Base-by-base conservation (phyloP, 2,797 vertebrate species). In the Premnoplex brunnescens region DNA sequence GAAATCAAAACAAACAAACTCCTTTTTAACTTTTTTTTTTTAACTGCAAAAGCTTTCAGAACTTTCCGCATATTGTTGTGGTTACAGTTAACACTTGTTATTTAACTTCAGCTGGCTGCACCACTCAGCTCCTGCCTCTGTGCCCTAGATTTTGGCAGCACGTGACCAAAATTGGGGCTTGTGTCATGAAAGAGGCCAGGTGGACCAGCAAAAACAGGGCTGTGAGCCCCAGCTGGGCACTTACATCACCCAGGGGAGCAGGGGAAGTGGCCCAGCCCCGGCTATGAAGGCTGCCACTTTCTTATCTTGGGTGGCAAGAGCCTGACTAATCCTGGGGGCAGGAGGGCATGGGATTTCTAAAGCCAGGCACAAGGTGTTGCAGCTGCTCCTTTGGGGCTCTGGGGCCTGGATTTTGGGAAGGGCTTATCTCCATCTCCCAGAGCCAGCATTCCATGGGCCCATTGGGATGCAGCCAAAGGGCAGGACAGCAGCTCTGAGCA, bases 111-210 rank as follows among this genome's bases (percentile, higher is more conserved):
- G 7, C 26, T 16, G 62, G 37, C 60, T 30, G 44, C 58, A 9
- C 36, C 39, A 1, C 80, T 24, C 55, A 30, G 41, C 60, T 86
- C 59, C 7, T 72, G 76, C 59, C 82, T 62, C 84, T 1, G 41
- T 4, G 89, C 2, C 94, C 97, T 41, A 95, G 91, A 96, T 95
- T 94, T 95, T 8, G 41, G 80, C 48, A 22, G 67, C 93, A 86
- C 1, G 22, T 93, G 93, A 75, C 87, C 0, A 12, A 94, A 93
- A 86, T 52, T 12, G 69, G 85, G 63, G 59, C 37, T 91, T 92
- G 92, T 80, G 56, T 41, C 32, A 1, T 16, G 78, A 91, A 73
- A 84, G 39, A 90, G 76, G 77, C 34, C 51, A 11, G 26, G n/a
- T 9, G 46, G 71, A 78, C 36, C 43, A 62, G 51, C 4, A 4